These are phyloP conservation scores for Chrosomus eos DNA, from an alignment of 2,797 vertebrate genomes.

Conservation along the genomic window DNA sequence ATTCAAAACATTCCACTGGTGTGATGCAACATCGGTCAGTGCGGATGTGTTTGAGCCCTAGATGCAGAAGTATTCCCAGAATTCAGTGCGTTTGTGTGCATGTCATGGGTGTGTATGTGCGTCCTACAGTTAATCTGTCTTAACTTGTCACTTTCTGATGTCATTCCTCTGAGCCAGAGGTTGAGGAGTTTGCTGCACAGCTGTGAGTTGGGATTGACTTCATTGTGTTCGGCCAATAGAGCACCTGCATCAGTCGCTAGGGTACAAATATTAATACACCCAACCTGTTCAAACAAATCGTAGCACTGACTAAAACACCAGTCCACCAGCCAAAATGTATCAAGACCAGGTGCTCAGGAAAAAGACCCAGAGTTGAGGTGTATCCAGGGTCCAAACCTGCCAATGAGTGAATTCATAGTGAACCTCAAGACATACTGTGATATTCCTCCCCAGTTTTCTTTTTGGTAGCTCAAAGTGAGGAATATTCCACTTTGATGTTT, in stretches of 20 bases:
- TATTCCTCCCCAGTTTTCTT: neutral
- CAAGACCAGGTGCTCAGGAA: slow-evolving; percentile 33
- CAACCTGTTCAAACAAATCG: slow-evolving; percentile 42
- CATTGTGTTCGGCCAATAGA: slow-evolving; percentile 12
- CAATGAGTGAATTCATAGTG: neutral
- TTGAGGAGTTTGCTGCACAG: slow-evolving; percentile 30
- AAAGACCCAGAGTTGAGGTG: neutral
- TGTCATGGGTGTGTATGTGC: slow-evolving; percentile 7
- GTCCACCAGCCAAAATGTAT: slow-evolving; percentile 20
- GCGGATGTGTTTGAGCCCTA: neutral
- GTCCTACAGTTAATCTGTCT: slow-evolving; percentile 18
- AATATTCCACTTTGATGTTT: neutral
- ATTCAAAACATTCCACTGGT: slow-evolving; percentile 70
- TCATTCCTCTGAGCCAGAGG: slow-evolving; percentile 35
- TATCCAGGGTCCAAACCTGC: slow-evolving; percentile 15
- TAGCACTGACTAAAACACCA: slow-evolving; percentile 20
- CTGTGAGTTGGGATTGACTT: slow-evolving; percentile 38
- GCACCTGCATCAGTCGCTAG: slow-evolving; percentile 41
- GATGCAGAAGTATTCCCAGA: slow-evolving; percentile 2
- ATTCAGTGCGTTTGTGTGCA: slow-evolving; percentile 9
- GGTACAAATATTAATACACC: slow-evolving; percentile 42
- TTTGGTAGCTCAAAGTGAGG: neutral
- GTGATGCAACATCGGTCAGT: slow-evolving; percentile 62
- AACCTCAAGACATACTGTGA: neutral
- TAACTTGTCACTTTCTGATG: slow-evolving; percentile 25